Evolutionary conservation across 92 coral and sea anemone genomes (phyloP), one percentile per base, ranked within the genome.

Genomic region (Paragorgia papillata): DNA sequence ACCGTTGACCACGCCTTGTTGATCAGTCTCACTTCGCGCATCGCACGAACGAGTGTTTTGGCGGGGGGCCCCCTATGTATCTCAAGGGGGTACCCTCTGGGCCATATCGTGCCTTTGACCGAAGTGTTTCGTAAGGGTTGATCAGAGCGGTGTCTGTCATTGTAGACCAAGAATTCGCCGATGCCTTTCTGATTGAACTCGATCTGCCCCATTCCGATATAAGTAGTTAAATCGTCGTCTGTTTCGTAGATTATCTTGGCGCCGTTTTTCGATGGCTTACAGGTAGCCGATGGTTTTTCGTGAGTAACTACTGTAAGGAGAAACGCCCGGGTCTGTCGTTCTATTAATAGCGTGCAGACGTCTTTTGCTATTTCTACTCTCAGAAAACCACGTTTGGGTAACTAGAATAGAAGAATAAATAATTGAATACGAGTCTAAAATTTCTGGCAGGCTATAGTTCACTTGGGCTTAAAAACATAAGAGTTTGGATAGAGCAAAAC

Each of bases 51-150:
- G 50, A 73, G 61, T 94, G 92, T 53, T 86, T 74, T 30, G 88
- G 89, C 49, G 99, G 92, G 15, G 86, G 80, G 1, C 95, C 89
- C 19, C 91, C 88, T 18, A n/a, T n/a, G n/a, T n/a, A 77, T 88
- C 53, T 91, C 92, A 27, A 95, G 85, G 29, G 99, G 99, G 83
- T 95, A 95, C 50, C 99, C 99, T 50, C 99, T 66, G 4, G 99
- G 99, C 99, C 99, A 91, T 24, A 95, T 95, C 17, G 92, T 88
- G n/a, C 92, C n/a, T 86, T 67, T 95, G 99, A 17, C 99, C 99
- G 71, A 95, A 95, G 59, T 95, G 97, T 22, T n/a, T 85, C 97
- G 54, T 95, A 95, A 0, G 96, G 97, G 80, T 95, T 95, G n/a
- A 95, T 90, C 19, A 75, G 39, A 0, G 57, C 13, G 18, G 84